Base-by-base conservation (phyloP, 2,888 invertebrate genomes). In the Ecdyonurus torrentis region DNA sequence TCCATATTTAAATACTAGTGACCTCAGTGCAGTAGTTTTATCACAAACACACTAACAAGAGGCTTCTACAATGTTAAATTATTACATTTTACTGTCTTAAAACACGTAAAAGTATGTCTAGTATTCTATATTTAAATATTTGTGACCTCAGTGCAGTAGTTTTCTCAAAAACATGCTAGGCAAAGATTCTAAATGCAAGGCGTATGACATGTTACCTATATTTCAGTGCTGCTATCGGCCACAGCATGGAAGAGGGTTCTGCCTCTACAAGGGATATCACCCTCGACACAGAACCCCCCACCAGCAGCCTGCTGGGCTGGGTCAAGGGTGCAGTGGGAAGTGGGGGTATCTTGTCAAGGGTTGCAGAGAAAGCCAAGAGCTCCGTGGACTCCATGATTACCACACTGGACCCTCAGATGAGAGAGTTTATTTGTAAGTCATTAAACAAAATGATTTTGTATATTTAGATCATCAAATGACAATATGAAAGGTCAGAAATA, bases 371-470 rank as follows among this genome's bases (percentile, higher is more conserved):
- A 68, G 87, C 87, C 0, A 86, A 87, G 77, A 87, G 79, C 70
- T 89, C 89, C 1, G 86, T 91, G 0, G 90, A 91, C 72, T 83
- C 87, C 0, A 86, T 92, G 81, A 89, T 92, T 62, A 91, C 90
- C 10, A 91, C 91, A 7, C 76, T 92, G 23, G 91, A 92, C 74
- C 91, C 91, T 19, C 91, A 91, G 73, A 92, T 91, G 91, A 86
- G 85, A 72, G 89, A 91, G 75, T 86, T 88, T 70, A 82, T 91
- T 67, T 83, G 91, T 91, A 79, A 80, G 85, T 81, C 50, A 55
- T 59, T 53, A 10, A 25, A 23, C 19, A 24, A 23, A 15, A 20
- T 62, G 59, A 60, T 22, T 23, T 37, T 50, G 62, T 65, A 64
- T 63, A 61, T 19, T 53, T 1, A 15, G 18, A 23, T 23, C 23